Conservation (phyloP, 2,113 vertebrate species). For the Trichomycterus rosablanca region DNA sequence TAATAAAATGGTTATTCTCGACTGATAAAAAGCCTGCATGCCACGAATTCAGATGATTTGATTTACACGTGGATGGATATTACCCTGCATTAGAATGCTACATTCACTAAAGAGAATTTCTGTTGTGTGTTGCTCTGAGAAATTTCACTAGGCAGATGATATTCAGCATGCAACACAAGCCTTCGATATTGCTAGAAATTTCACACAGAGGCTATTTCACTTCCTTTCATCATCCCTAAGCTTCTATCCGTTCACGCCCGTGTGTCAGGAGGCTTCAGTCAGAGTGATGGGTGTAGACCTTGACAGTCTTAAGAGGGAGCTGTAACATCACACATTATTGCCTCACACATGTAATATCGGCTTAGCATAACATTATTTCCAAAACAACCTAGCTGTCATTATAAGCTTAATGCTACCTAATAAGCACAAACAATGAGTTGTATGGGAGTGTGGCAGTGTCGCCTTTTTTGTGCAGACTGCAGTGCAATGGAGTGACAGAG, state of each 20-base stretch:
- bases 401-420: not conserved
- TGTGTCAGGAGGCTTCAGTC: constrained; percentile 3
- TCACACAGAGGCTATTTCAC: constrained; percentile 16
- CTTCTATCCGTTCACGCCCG: not conserved
- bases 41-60: too few species aligned
- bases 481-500: constrained; percentile 16
- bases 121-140: too few species aligned
- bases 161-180: not conserved
- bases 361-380: too few species aligned
- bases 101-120: too few species aligned
- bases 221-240: constrained; percentile 38
- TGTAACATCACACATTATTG: constrained; percentile 12
- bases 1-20: too few species aligned
- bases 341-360: not conserved
- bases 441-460: not conserved
- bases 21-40: too few species aligned
- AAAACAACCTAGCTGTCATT: not conserved
- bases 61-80: too few species aligned
- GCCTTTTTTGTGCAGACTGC: constrained; percentile 4
- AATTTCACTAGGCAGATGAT: not conserved
- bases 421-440: too few species aligned
- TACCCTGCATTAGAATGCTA: too few species aligned
- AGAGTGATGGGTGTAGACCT: constrained; percentile 9
- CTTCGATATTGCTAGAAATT: constrained; percentile 15
- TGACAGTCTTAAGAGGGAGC: not conserved